Evolutionary conservation across 2,797 vertebrate species (phyloP).

Genomic region (Sitta carolinensis): DNA sequence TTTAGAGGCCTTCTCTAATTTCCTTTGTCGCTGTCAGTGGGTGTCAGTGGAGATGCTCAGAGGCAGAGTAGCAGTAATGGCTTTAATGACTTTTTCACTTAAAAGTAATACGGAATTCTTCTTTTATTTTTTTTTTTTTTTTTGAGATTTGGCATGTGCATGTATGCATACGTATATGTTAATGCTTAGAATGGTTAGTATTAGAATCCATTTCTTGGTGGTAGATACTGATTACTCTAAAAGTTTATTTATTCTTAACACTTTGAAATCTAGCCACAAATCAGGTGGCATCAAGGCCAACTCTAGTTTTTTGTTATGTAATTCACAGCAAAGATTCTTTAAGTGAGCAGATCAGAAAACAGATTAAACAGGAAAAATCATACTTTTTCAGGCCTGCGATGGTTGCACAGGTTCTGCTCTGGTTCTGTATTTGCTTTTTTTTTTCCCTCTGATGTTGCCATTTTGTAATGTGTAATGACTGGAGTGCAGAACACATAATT

Average conservation of each 20-base stretch:
- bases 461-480: not conserved
- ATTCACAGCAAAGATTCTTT: not conserved
- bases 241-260: not conserved
- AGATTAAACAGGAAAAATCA: not conserved
- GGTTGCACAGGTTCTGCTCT: not conserved
- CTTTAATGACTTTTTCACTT: not conserved
- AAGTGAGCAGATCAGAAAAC: not conserved
- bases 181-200: not conserved
- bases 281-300: not conserved
- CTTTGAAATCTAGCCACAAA: not conserved
- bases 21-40: not conserved
- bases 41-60: not conserved
- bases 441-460: not conserved
- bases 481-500: not conserved
- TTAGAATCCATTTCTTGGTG: not conserved
- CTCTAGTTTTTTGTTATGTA: not conserved
- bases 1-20: not conserved
- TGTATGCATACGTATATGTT: not conserved
- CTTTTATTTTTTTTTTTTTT: not conserved
- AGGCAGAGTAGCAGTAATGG: not conserved
- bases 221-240: not conserved
- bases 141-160: not conserved
- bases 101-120: not conserved
- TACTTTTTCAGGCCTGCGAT: not conserved
- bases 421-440: not conserved